Base-by-base conservation (phyloP, 2,888 invertebrate species). In the Zaprionus obscuricornis region DNA sequence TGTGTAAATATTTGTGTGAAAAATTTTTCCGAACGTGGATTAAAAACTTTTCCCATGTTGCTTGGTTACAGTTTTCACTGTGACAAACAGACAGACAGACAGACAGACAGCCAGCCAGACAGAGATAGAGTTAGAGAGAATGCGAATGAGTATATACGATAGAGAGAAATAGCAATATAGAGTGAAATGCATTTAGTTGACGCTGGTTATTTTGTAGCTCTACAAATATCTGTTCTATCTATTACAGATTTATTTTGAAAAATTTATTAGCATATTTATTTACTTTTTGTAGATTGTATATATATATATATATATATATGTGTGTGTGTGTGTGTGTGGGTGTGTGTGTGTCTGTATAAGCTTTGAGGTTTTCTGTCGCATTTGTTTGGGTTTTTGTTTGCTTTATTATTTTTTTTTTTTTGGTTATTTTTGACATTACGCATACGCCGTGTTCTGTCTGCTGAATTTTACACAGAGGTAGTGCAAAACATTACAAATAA, bases 1-100 rank as follows among this genome's bases (percentile, higher is more conserved):
- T 84, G 84, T 84, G 84, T 77, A 85, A 83, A 83, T 83, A 83
- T 83, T 83, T 85, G 84, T 81, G 75, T 77, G 82, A 85, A 85
- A 73, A 82, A 84, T 84, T 84, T 84, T 85, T 82, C 79, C 83
- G 59, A 82, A 85, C 82, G 78, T 81, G 81, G 81, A 79, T 79
- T 79, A 79, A 79, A 79, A 79, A 81, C 81, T 84, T 79, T 74
- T 84, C 58, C 71, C 82, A 68, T 71, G 77, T 79, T 82, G 78
- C 68, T 64, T 75, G 76, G 70, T 66, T 73, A 75, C 75, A 67
- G 60, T 72, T 76, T 45, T 49, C 57, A 34, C 26, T 62, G 65
- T n/a, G n/a, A n/a, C n/a, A n/a, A n/a, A n/a, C n/a, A n/a, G n/a
- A 47, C 64, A 54, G 65, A 52, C 63, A 22, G 37, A 62, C 22